Conservation (phyloP, 2,888 invertebrate species). For the Andricus quercusramuli region DNA sequence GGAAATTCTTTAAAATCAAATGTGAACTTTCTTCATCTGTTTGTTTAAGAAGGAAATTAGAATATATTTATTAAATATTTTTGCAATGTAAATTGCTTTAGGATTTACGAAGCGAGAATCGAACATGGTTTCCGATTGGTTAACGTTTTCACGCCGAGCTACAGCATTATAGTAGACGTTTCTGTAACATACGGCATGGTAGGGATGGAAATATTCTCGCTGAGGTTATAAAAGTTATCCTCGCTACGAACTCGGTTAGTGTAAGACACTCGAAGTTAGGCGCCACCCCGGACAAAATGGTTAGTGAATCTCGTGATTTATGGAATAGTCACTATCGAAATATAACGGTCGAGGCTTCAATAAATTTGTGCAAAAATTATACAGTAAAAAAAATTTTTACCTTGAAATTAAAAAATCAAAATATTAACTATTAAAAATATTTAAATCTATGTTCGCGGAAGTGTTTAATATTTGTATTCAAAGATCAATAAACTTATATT, state of each 20-base stretch:
- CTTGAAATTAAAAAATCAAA: neutral
- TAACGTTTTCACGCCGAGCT: slow-evolving; percentile 64
- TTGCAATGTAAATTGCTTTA: neutral
- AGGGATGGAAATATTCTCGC: slow-evolving; percentile 58
- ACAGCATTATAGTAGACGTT: slow-evolving; percentile 69
- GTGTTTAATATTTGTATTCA: neutral
- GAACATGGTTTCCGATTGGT: slow-evolving; percentile 54
- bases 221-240: slow-evolving; percentile 74
- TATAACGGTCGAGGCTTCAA: neutral
- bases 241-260: slow-evolving; percentile 64
- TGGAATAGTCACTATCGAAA: neutral
- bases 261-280: slow-evolving; percentile 57
- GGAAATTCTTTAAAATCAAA: neutral
- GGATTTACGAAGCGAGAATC: slow-evolving; percentile 5
- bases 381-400: neutral
- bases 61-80: neutral
- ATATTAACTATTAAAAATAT: neutral
- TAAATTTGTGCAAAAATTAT: neutral
- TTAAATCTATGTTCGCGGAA: neutral
- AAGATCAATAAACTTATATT: neutral
- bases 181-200: slow-evolving; percentile 12
- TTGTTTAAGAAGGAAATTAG: neutral
- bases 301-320: slow-evolving; percentile 45
- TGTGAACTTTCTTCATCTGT: neutral
- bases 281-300: slow-evolving; percentile 45